These are phyloP conservation scores for Equus przewalskii DNA, from an alignment of 2,113 vertebrate genomes.

Conservation along the genomic window DNA sequence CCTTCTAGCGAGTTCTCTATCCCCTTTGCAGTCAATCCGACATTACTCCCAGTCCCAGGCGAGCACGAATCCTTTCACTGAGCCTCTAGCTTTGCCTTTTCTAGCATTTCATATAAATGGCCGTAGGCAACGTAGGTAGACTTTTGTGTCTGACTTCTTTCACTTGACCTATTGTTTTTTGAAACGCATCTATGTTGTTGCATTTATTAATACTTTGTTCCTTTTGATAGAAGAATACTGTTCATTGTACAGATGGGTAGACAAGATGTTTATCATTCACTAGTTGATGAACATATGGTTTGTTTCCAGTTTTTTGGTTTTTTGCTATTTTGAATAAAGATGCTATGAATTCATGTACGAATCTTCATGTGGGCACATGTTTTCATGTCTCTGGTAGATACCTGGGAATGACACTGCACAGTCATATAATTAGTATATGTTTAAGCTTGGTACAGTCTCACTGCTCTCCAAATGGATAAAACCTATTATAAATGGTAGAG, in stretches of 20 bases:
- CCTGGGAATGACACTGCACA: accelerated
- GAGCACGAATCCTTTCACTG: accelerated
- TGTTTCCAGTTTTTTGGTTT: background rate
- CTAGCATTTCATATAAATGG: background rate
- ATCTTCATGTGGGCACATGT: accelerated
- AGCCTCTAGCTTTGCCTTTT: background rate
- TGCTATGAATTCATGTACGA: accelerated
- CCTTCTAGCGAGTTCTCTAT: accelerated
- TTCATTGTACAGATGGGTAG: background rate
- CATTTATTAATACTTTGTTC: background rate
- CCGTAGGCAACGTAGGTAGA: accelerated
- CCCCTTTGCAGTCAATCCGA: background rate
- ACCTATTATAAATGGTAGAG: background rate
- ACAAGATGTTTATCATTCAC: background rate
- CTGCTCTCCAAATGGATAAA: background rate
- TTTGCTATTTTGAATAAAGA: too few relatives aligned
- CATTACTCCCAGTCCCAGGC: background rate
- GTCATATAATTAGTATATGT: accelerated
- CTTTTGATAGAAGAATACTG: background rate
- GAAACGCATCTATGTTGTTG: background rate
- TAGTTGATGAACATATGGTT: background rate
- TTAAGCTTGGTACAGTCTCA: background rate
- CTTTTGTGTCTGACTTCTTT: background rate
- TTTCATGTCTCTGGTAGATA: background rate
- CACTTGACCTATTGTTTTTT: accelerated